Percentiles rank a stretch among this genome's conserved stretches.
phyloP scores from a whole-genome alignment of 2,888 invertebrate genomes.

The Chymomyza amoena region DNA sequence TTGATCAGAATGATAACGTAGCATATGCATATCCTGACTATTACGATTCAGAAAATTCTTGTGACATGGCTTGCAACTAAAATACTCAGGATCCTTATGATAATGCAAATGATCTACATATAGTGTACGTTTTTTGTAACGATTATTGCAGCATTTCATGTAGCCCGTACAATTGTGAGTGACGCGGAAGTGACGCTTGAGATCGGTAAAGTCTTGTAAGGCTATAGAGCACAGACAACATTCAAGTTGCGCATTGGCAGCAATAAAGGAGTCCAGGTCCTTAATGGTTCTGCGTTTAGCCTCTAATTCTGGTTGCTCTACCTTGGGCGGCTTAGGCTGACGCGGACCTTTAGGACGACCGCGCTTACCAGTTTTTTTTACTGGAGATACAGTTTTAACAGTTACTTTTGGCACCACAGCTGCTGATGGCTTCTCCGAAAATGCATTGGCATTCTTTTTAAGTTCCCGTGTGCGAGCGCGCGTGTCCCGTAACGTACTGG shows the following conservation, averaged over 20 bases:
- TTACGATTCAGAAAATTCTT: conserved; percentile 65
- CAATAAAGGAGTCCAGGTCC: conserved; percentile 65
- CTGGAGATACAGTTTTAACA: not conserved
- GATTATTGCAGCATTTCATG: conserved; percentile 67
- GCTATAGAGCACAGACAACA: conserved; percentile 57
- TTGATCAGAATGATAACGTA: conserved; percentile 64
- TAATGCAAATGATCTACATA: conserved; percentile 70
- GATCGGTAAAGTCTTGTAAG: conserved; percentile 48
- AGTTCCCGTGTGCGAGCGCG: conserved; percentile 49
- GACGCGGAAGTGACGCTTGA: conserved; percentile 62
- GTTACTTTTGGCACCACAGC: not conserved
- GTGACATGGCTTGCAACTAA: conserved; percentile 55
- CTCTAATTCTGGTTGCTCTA: conserved; percentile 21
- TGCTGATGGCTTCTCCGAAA: not conserved
- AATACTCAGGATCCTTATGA: conserved; percentile 68
- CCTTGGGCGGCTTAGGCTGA: conserved; percentile 14
- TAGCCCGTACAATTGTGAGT: conserved; percentile 62
- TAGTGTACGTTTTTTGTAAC: conserved; percentile 61
- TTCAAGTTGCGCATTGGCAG: conserved; percentile 60
- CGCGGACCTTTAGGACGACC: conserved; percentile 51
- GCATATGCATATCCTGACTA: conserved; percentile 68
- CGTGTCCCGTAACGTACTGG: conserved; percentile 38
- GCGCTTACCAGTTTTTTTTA: conserved; percentile 35
- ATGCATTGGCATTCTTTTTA: conserved; percentile 31
- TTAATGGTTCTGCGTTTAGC: conserved; percentile 61